Conservation (phyloP, 2,888 invertebrate genomes). For the Andrena bicolor region DNA sequence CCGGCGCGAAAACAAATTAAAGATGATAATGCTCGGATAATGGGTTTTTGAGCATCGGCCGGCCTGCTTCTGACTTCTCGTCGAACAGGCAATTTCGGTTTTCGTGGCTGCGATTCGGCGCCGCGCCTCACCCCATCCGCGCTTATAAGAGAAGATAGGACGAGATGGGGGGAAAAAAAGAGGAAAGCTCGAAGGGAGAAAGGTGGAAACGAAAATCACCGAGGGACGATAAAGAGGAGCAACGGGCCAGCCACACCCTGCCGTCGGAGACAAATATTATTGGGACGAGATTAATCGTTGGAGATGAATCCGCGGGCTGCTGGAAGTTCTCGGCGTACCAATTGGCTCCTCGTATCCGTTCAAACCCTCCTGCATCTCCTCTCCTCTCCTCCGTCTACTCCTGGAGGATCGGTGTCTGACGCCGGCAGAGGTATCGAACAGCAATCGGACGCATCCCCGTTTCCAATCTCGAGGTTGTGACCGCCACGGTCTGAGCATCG, state of each 20-base stretch:
- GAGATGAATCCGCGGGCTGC: conserved; percentile 44
- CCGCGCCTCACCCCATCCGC: conserved; percentile 1
- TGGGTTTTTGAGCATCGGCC: conserved; percentile 75
- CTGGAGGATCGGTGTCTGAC: conserved; percentile 3
- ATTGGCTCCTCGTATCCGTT: neutral
- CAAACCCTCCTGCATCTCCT: neutral
- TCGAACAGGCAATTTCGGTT: conserved; percentile 77
- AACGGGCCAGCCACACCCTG: conserved; percentile 37
- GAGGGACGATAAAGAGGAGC: conserved; percentile 55
- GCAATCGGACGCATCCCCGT: neutral
- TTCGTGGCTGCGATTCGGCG: conserved; percentile 66
- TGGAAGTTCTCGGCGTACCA: conserved; percentile 11
- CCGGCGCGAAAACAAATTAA: conserved; percentile 75
- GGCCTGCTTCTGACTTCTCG: conserved; percentile 75
- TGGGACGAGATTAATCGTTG: conserved; percentile 71
- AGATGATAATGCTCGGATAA: conserved; percentile 77
- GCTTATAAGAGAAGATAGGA: neutral
- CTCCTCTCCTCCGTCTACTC: neutral
- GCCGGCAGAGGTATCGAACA: neutral
- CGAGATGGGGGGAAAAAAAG: conserved; percentile 5
- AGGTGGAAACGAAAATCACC: conserved; percentile 62
- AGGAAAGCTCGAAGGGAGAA: conserved; percentile 27
- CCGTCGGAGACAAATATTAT: conserved; percentile 74
- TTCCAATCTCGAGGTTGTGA: conserved; percentile 8
- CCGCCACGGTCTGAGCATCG: neutral